These are phyloP conservation scores for Drosophila sproati DNA, from an alignment of 1,140 invertebrate species.

Conservation along the genomic window DNA sequence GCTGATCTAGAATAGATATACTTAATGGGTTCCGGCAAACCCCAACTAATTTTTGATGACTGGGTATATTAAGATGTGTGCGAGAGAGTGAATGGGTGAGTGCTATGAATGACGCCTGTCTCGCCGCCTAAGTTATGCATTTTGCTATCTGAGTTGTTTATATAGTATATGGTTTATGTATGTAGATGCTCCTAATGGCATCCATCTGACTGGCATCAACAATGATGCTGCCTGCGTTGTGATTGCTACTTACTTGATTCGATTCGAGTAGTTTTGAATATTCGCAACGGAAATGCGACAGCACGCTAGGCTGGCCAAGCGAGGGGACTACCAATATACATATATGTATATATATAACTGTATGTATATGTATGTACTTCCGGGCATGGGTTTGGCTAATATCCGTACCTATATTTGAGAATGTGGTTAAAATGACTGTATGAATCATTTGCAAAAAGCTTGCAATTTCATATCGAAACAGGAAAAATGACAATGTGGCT, in stretches of 20 bases:
- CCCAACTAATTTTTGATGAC: neutral
- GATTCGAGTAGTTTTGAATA: slow-evolving; percentile 29
- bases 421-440: slow-evolving; percentile 48
- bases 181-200: slow-evolving; percentile 29
- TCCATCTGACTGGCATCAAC: slow-evolving; percentile 58
- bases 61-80: neutral
- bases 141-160: slow-evolving; percentile 40
- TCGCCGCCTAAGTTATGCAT: slow-evolving; percentile 67
- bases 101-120: slow-evolving; percentile 28
- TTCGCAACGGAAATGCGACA: slow-evolving; percentile 72
- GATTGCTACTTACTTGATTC: slow-evolving; percentile 14
- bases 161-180: neutral
- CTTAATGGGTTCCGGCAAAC: no score
- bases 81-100: slow-evolving; percentile 3
- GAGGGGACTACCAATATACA: neutral
- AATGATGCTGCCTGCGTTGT: slow-evolving; percentile 41
- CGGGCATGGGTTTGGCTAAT: neutral
- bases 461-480: slow-evolving; percentile 43
- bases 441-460: slow-evolving; percentile 56
- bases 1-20: no score
- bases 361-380: slow-evolving; percentile 20
- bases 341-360: neutral
- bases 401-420: neutral
- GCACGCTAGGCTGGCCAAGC: slow-evolving; percentile 63
- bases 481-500: slow-evolving; percentile 6